Percentiles rank a stretch among this genome's conserved stretches.
phyloP scores from a whole-genome alignment of 2,797 vertebrate genomes.

The Acridotheres tristis region DNA sequence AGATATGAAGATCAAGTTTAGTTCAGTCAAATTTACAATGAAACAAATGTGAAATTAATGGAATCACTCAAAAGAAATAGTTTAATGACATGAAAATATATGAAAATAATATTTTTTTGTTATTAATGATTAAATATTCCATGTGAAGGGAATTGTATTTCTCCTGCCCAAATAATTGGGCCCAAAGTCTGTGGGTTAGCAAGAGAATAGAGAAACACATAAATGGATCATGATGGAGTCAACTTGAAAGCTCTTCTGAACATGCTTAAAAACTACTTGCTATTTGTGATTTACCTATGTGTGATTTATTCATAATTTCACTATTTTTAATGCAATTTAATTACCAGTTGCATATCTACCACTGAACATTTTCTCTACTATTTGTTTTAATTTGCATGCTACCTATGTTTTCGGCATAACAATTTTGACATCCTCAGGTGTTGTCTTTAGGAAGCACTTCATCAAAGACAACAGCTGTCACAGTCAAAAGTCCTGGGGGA shows the following conservation, averaged over 20 bases:
- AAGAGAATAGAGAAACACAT: neutral
- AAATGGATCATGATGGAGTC: neutral
- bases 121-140: neutral
- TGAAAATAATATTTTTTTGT: neutral
- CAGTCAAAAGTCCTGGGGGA: neutral
- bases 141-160: neutral
- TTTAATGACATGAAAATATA: neutral
- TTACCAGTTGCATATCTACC: neutral
- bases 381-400: neutral
- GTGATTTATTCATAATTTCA: neutral
- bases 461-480: neutral
- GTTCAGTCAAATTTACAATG: neutral
- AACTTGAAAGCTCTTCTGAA: neutral
- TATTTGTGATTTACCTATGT: neutral
- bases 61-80: neutral
- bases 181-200: neutral
- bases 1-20: neutral
- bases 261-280: neutral
- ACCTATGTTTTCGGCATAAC: neutral
- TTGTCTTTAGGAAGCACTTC: neutral
- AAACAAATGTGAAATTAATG: neutral
- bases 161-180: neutral
- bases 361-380: neutral
- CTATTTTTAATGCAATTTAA: neutral
- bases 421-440: neutral